Evolutionary conservation across 35 echinoderm and acorn worm genomes (phyloP).

Genomic region (Apostichopus parvimensis): DNA sequence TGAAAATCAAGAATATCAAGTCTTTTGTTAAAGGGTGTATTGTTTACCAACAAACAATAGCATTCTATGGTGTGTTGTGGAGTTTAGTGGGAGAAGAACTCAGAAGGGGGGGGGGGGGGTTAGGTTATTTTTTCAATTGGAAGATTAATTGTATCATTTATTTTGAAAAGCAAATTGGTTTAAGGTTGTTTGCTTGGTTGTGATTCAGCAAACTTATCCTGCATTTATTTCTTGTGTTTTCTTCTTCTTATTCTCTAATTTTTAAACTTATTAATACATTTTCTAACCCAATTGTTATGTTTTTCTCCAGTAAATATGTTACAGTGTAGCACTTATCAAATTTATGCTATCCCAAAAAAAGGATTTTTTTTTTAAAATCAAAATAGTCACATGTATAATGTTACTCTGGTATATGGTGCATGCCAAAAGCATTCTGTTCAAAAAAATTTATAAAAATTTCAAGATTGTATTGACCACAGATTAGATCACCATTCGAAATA

Average conservation of each 20-base stretch:
- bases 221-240: slow-evolving; percentile 5
- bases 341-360: slow-evolving; percentile 15
- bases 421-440: neutral
- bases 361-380: neutral
- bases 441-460: neutral
- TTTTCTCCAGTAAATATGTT: neutral
- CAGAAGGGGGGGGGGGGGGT: neutral
- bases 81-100: too few relatives aligned
- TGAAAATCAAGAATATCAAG: too few relatives aligned
- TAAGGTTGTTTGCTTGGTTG: neutral
- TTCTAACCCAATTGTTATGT: neutral
- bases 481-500: neutral
- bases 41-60: too few relatives aligned
- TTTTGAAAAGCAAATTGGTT: slow-evolving; percentile 17
- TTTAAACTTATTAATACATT: slow-evolving; percentile 22
- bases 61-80: too few relatives aligned
- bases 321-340: neutral
- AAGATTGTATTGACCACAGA: neutral
- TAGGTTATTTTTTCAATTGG: slow-evolving; percentile 23
- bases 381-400: neutral
- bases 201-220: slow-evolving; percentile 22
- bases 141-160: neutral
- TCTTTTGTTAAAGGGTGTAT: too few relatives aligned
- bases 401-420: neutral
- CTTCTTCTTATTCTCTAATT: slow-evolving; percentile 4